phyloP scores from a whole-genome alignment of 1,140 invertebrate species.

The Caenorhabditis brenneri region DNA sequence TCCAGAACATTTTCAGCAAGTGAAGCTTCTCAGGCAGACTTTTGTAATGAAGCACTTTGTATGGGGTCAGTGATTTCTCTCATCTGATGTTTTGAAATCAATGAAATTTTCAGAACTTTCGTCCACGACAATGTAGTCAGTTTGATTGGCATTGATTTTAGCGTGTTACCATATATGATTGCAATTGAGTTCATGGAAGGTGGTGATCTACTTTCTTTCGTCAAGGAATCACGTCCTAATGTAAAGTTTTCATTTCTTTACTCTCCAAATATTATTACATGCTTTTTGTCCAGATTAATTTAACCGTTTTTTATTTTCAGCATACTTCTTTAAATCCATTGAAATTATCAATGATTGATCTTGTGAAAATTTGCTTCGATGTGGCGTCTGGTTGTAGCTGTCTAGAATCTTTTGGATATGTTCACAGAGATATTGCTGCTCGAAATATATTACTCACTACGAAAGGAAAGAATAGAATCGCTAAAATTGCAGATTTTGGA shows the following conservation, averaged over 20 bases:
- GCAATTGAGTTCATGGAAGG: conserved; percentile 27
- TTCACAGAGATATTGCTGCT: conserved; percentile 89
- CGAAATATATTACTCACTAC: conserved; percentile 93
- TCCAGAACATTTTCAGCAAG: conserved; percentile 83
- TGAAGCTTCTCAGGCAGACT: conserved; percentile 86
- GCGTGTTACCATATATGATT: neutral
- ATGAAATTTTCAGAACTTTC: conserved; percentile 1
- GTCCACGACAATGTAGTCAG: conserved; percentile 3
- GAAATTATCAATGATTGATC: conserved; percentile 45
- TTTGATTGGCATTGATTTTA: conserved; percentile 13
- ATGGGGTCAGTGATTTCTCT: conserved; percentile 83
- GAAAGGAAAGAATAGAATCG: conserved; percentile 81
- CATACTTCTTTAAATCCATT: conserved; percentile 15
- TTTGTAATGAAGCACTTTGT: conserved; percentile 94
- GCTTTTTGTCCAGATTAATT: no score
- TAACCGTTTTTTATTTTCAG: neutral
- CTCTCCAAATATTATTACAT: no score
- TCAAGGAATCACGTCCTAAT: conserved; percentile 86
- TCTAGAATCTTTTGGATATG: conserved; percentile 89
- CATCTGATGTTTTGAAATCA: conserved; percentile 22
- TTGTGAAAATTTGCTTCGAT: conserved; percentile 86
- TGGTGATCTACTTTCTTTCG: conserved; percentile 88
- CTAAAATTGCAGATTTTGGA: conserved; percentile 98
- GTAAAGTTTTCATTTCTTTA: no score
- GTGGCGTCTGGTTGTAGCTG: conserved; percentile 93